Evolutionary conservation across 2,797 vertebrate species (phyloP).

Genomic region (Sternotherus odoratus): DNA sequence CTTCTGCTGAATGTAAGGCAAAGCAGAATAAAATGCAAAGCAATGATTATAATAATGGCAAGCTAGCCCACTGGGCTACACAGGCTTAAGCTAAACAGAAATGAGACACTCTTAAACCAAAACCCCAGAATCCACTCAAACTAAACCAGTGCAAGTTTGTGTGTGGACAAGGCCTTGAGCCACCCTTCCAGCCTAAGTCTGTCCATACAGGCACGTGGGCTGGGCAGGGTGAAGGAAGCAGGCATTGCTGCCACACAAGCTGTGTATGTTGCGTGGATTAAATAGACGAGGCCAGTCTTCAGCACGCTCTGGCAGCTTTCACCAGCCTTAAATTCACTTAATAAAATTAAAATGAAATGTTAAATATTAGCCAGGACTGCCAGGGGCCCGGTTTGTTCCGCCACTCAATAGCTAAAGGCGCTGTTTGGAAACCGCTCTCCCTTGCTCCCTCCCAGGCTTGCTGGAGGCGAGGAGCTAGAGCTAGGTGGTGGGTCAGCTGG

Average conservation of each 20-base stretch:
- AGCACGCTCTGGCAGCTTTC: conserved; percentile 44
- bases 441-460: background rate
- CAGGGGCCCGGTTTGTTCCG: conserved; percentile 26
- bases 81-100: background rate
- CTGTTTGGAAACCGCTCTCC: background rate
- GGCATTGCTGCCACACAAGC: background rate
- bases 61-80: no score
- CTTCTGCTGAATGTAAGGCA: no score
- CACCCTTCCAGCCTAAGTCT: background rate
- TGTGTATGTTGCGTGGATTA: background rate
- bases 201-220: background rate
- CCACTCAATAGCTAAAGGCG: conserved; percentile 33
- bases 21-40: no score
- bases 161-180: background rate
- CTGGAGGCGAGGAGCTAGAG: background rate
- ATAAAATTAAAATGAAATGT: conserved; percentile 67
- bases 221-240: background rate
- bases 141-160: background rate
- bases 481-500: background rate
- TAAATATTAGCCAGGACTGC: conserved; percentile 41
- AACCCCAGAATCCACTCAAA: background rate
- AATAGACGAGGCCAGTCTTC: background rate
- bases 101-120: background rate
- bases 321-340: conserved; percentile 50
- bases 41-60: no score